These are phyloP conservation scores for Phyllostomus hastatus DNA, from an alignment of 2,113 vertebrate species.

Conservation along the genomic window DNA sequence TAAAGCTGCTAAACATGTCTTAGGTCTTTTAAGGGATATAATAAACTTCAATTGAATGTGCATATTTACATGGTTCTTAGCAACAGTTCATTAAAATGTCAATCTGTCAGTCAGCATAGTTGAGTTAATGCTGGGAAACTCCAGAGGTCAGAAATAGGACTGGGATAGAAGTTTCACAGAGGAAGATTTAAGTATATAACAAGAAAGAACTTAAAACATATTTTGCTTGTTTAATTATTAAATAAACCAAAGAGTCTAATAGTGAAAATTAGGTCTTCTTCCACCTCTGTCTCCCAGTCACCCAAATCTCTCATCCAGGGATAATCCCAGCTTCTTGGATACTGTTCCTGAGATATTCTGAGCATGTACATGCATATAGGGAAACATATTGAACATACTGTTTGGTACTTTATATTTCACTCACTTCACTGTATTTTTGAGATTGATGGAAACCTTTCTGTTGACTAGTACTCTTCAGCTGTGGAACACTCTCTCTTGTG, in stretches of 20 bases:
- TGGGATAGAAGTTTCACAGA: not conserved
- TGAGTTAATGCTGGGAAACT: not conserved
- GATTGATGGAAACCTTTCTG: not conserved
- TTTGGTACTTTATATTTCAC: not conserved
- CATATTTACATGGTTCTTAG: not conserved
- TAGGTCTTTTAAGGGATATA: not conserved
- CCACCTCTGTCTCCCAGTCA: not conserved
- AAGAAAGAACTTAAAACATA: not conserved
- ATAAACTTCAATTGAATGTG: not conserved
- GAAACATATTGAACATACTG: not conserved
- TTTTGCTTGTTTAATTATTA: slow-evolving; percentile 41
- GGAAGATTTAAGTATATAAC: not conserved
- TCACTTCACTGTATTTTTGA: not conserved
- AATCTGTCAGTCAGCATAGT: not conserved
- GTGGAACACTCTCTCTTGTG: not conserved
- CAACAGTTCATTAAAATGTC: not conserved
- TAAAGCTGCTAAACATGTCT: not conserved
- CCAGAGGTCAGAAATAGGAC: slow-evolving; percentile 23
- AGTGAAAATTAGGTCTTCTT: slow-evolving; percentile 1
- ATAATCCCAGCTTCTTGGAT: not conserved
- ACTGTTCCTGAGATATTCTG: not conserved
- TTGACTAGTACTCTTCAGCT: not conserved
- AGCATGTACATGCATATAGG: not conserved
- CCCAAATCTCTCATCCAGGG: not conserved
- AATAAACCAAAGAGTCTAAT: not conserved